Evolutionary conservation across 2,797 vertebrate genomes (phyloP), one percentile per base, ranked within the genome.

Genomic region (Stomatorhinus walkeri): DNA sequence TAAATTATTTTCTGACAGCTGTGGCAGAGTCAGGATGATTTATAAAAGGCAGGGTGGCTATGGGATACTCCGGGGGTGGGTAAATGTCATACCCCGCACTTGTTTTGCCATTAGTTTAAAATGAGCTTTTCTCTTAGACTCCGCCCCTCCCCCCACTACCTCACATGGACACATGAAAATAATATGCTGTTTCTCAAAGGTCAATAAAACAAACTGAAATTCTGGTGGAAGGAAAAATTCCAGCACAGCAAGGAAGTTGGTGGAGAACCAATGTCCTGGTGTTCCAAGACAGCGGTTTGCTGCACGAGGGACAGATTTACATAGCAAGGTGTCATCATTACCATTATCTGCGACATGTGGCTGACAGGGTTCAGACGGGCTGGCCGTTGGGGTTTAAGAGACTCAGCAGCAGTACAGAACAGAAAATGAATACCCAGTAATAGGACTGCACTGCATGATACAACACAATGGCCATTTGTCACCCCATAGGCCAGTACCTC

Each of bases 81-180:
- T 68, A 48, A 40, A n/a, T 84, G 54, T 84, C 46, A 46, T 46
- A 24, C 43, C 40, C 59, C 24, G 51, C 89, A 72, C 43, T 43
- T 83, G 81, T 9, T 22, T 28, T 22, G 46, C 46, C 81, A 84
- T 84, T 84, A 84, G 81, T 24, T 46, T 48, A 76, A 89, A 48
- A 89, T 89, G 92, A 93, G 90, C 87, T 90, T 92, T 88, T 92
- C 89, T 92, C 3, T 28, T 49, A 10, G 16, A 36, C 64, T 72
- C 28, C 59, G 2, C 36, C n/a, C n/a, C 81, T 22, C 22, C n/a
- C 46, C 8, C n/a, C 43, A 84, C 76, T 1, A 40, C 36, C 76
- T 79, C 22, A 84, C 81, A 28, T 93, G 91, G 90, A 46, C 83
- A 91, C 90, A 87, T 49, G 91, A 91, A 94, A 94, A 94, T 93